Base-by-base conservation (phyloP, 2,888 invertebrate genomes). In the Teleogryllus oceanicus region DNA sequence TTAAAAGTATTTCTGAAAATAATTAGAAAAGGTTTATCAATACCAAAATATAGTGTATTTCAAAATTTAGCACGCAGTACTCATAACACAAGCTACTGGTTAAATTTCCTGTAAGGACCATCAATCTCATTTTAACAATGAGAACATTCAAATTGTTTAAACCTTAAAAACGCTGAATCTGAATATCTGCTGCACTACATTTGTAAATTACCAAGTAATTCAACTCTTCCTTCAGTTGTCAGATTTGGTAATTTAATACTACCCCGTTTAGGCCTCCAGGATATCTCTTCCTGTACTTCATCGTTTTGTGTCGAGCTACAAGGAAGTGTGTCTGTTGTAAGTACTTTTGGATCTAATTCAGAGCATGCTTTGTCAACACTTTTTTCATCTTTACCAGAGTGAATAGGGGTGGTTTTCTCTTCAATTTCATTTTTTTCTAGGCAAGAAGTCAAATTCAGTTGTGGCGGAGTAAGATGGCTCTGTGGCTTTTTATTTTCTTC, bases 181-280 rank as follows among this genome's bases (percentile, higher is more conserved):
- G 37, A 37, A 37, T 37, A 37, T 37, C 5, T 37, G 37, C 37
- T 37, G 74, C 74, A 74, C 76, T 76, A 76, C 20, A 76, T 24
- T 2, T 76, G 76, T 21, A 37, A 21, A 24, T 76, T 24, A 18
- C 24, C 16, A 21, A 76, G 49, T 20, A 49, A 50, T 16, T 77
- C 77, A 16, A 77, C 77, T n/a, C 78, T 81, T 79, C 84, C 80
- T 82, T 84, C 84, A 16, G 83, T 78, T 12, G 82, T 83, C 75
- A 86, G 82, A 80, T 84, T 84, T 4, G 86, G 86, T 76, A 87
- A 83, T 82, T 86, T 86, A 50, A 87, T 85, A 81, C 86, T 87
- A 79, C 88, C 88, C 81, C 87, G 83, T 83, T 87, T 87, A 62
- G 87, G 87, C 79, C 87, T 85, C 88, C 88, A 88, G 13, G 84